These are phyloP conservation scores for Megaceryle alcyon DNA, from an alignment of 2,797 vertebrate species.

Conservation along the genomic window DNA sequence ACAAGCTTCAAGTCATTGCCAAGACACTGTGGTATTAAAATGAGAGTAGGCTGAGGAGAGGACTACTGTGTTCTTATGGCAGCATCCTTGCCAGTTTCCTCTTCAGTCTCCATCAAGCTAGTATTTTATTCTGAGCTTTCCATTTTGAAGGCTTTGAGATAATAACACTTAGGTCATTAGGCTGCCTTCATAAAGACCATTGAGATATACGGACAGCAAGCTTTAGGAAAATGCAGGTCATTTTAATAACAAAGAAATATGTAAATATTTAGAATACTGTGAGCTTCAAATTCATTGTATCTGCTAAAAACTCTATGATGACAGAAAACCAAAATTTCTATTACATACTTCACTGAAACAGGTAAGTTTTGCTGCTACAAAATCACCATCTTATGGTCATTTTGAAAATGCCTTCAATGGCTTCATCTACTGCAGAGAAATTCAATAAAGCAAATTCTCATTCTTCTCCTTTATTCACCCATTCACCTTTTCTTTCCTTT, in stretches of 20 bases:
- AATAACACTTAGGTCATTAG: neutral
- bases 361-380: neutral
- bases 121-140: neutral
- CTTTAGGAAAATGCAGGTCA: neutral
- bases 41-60: neutral
- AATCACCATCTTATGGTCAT: neutral
- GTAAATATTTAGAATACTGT: neutral
- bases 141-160: neutral
- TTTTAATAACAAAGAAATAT: neutral
- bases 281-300: neutral
- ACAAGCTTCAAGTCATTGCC: neutral
- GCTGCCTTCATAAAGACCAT: neutral
- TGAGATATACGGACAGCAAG: neutral
- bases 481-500: neutral
- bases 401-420: neutral
- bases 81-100: neutral
- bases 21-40: neutral
- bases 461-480: neutral
- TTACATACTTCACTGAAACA: neutral
- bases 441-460: neutral
- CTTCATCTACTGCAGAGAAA: neutral
- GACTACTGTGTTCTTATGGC: neutral
- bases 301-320: neutral
- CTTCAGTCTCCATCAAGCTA: neutral
- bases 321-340: neutral